Base-by-base conservation (phyloP, 2,797 vertebrate genomes). In the Oreortyx pictus region DNA sequence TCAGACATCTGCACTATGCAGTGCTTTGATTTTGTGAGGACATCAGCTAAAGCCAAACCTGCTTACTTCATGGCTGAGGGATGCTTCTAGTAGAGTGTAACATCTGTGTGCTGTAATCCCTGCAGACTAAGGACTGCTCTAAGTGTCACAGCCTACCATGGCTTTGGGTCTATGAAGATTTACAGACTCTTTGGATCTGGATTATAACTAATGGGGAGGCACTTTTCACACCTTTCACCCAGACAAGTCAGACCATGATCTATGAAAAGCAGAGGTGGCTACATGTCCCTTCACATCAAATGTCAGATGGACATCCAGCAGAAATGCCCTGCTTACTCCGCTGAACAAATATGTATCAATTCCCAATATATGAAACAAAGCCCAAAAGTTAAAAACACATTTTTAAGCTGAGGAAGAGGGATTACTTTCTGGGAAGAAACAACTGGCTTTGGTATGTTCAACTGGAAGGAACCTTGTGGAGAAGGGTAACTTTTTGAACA, bases 261-360 rank as follows among this genome's bases (percentile, higher is more conserved):
- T 62, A 25, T 0, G 0, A 19, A 44, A 22, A 19, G 29, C 50
- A 82, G 0, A 74, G 59, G 54, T 14, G 47, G 22, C 27, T 86
- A 29, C 0, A 0, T 74, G 35, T 29, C 49, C 47, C 33, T 13
- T 43, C 46, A 14, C 39, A 49, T 78, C 67, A 84, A 24, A 85
- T 18, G 14, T 66, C 72, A 77, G 41, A n/a, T 31, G 44, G 72
- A n/a, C 33, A 59, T 43, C 0, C 22, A 3, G 46, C 41, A 74
- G 43, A 79, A 86, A 88, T 19, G 16, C 37, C 52, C 59, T 4
- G 22, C 23, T 65, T 46, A 11, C 12, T 62, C 62, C 56, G 54
- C 15, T 44, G 41, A 82, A 78, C 62, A 78, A 75, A 35, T 11
- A 67, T 6, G 39, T 59, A 61, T 46, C 62, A 57, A 81, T 74